A percentile compares a stretch with the other conserved stretches of the same genome.
phyloP scores from a whole-genome alignment of 2,888 invertebrate genomes.

The Caenorhabditis sp. region DNA sequence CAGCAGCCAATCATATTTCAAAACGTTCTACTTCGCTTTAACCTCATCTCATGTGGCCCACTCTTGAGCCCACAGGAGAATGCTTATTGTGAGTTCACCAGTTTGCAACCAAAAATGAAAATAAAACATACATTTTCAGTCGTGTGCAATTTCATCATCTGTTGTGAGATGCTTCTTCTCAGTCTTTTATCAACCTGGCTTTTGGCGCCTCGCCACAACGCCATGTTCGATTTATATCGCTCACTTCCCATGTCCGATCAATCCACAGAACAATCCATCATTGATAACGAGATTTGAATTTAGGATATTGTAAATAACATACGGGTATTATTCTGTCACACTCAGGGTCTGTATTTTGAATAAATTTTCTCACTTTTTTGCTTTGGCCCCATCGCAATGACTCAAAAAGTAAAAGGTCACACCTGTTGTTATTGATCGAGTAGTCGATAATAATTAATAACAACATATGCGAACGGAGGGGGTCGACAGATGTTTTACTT shows the following conservation, averaged over 20 bases:
- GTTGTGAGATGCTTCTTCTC: constrained; percentile 65
- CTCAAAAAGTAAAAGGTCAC: no score
- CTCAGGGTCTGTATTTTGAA: no score
- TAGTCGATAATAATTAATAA: no score
- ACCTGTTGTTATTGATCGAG: no score
- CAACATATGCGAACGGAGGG: no score
- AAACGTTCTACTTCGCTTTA: constrained; percentile 63
- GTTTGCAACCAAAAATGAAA: not conserved
- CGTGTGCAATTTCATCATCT: constrained; percentile 69
- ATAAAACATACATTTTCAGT: constrained; percentile 49
- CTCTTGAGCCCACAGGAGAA: constrained; percentile 64
- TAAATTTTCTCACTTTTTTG: no score
- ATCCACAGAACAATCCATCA: constrained; percentile 47
- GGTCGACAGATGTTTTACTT: no score
- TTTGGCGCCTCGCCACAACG: constrained; percentile 56
- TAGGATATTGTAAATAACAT: not conserved
- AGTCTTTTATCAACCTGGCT: constrained; percentile 60
- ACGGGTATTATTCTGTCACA: no score
- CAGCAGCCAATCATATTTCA: constrained; percentile 70
- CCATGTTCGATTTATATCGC: constrained; percentile 55
- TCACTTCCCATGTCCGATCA: constrained; percentile 12
- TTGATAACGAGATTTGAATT: constrained; percentile 14
- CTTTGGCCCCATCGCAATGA: no score
- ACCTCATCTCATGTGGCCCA: constrained; percentile 63
- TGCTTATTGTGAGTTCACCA: constrained; percentile 55